Percentiles rank a stretch among this genome's conserved stretches.
phyloP scores from a whole-genome alignment of 1,140 invertebrate species.

The Propsilocerus akamusi region DNA sequence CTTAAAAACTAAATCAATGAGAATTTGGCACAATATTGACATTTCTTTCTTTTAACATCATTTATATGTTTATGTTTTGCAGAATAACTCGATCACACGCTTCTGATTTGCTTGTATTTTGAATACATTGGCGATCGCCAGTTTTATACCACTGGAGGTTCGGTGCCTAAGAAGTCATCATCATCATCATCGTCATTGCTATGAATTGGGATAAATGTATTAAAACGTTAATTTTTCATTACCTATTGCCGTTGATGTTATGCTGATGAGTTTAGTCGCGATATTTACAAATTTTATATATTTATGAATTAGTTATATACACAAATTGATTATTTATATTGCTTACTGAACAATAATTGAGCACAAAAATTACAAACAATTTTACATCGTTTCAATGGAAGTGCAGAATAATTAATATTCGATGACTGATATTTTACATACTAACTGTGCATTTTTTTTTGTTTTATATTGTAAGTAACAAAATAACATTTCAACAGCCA shows the following conservation, averaged over 20 bases:
- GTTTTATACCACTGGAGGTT: conserved; percentile 1
- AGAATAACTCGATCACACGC: too few species aligned
- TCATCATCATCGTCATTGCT: background rate
- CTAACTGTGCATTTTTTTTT: too few species aligned
- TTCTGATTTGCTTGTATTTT: background rate
- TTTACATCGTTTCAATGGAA: too few species aligned
- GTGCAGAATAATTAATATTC: too few species aligned
- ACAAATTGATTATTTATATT: background rate
- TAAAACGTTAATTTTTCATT: too few species aligned
- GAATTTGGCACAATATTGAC: conserved; percentile 3
- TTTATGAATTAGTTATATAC: background rate
- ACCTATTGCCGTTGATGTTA: background rate
- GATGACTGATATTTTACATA: too few species aligned
- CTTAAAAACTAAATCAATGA: background rate
- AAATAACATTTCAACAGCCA: background rate
- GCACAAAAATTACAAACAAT: too few species aligned
- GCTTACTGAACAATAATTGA: background rate
- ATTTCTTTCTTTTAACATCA: background rate
- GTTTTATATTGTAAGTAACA: background rate
- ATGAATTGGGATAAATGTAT: too few species aligned
- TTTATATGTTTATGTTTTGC: background rate
- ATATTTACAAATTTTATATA: background rate
- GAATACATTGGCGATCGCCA: background rate
- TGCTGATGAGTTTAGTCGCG: background rate
- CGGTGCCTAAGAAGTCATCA: background rate